These are phyloP conservation scores for Drosophila orena DNA, from an alignment of 1,140 invertebrate genomes.

Conservation along the genomic window DNA sequence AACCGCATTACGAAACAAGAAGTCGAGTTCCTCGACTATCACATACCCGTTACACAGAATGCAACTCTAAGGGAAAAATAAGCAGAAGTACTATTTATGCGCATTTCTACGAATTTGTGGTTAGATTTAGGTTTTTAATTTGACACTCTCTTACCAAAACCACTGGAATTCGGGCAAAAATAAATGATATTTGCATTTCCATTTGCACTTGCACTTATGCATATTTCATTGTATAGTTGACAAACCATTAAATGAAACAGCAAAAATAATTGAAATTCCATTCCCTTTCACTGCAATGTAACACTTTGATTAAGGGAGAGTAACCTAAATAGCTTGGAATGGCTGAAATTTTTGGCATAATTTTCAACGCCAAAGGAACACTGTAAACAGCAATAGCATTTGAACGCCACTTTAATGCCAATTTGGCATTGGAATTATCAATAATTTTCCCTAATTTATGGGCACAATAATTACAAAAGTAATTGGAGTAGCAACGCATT, in stretches of 20 bases:
- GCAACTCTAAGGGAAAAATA: too few relatives aligned
- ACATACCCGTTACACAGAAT: too few relatives aligned
- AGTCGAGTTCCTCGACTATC: too few relatives aligned
- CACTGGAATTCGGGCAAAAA: not conserved
- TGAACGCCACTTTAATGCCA: too few relatives aligned
- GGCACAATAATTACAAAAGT: slow-evolving; percentile 44
- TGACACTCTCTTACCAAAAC: not conserved
- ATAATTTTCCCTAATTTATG: slow-evolving; percentile 26
- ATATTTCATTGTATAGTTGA: not conserved
- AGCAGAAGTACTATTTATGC: not conserved
- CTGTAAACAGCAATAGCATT: too few relatives aligned
- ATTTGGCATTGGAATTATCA: slow-evolving; percentile 1
- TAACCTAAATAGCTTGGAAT: not conserved
- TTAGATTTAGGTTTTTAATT: not conserved
- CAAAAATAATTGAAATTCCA: not conserved
- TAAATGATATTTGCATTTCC: not conserved
- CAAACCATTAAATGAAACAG: not conserved
- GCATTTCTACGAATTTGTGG: not conserved
- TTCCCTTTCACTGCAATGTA: slow-evolving; percentile 1
- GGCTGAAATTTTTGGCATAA: not conserved
- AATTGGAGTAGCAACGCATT: slow-evolving; percentile 31
- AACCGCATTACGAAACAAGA: too few relatives aligned
- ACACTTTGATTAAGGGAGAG: not conserved
- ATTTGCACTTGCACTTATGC: not conserved
- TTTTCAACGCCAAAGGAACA: not conserved